phyloP scores from a whole-genome alignment of 2,113 vertebrate genomes.

The Heterotis niloticus region DNA sequence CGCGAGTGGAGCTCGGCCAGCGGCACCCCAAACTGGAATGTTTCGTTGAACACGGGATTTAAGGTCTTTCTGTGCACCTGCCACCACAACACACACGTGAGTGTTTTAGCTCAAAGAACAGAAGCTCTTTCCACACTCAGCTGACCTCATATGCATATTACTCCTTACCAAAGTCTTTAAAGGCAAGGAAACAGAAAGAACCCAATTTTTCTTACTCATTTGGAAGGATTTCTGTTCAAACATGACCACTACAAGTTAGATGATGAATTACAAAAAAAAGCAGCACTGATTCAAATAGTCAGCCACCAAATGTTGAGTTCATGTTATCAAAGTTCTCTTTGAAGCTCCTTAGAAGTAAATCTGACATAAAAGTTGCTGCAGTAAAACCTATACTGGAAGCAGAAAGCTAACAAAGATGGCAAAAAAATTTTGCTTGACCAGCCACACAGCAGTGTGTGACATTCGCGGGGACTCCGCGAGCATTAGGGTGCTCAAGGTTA shows the following conservation, averaged over 20 bases:
- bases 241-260: too few relatives aligned
- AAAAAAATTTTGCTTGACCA: background rate
- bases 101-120: background rate
- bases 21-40: conserved; percentile 83
- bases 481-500: background rate
- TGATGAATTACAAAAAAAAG: too few relatives aligned
- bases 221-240: background rate
- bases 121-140: background rate
- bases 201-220: background rate
- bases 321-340: background rate
- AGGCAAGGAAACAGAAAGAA: background rate
- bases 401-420: background rate
- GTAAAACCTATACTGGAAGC: too few relatives aligned
- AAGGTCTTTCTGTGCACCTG: conserved; percentile 82
- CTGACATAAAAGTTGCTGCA: background rate
- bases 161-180: too few relatives aligned
- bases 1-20: conserved; percentile 82
- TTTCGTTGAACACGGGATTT: conserved; percentile 79
- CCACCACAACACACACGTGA: conserved; percentile 16
- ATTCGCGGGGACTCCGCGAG: background rate
- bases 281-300: background rate
- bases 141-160: background rate
- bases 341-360: background rate
- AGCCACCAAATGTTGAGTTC: background rate
- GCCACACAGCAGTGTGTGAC: background rate